These are phyloP conservation scores for Gulo gulo DNA, from an alignment of 2,113 vertebrate species.

Conservation along the genomic window DNA sequence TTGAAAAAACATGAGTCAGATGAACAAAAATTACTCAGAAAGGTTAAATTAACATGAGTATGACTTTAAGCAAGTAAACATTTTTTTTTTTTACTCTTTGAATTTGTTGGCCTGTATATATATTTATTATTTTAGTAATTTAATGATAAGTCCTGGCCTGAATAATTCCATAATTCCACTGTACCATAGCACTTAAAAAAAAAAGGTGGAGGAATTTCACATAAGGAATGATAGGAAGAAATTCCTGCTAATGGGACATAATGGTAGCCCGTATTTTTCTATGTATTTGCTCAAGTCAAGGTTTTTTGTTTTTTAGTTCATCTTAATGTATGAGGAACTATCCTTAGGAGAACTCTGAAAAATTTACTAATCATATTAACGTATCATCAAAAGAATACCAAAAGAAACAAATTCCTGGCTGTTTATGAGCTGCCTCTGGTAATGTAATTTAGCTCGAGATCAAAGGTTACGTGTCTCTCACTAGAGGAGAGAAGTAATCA, in stretches of 20 bases:
- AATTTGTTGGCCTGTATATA: background rate
- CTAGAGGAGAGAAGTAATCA: constrained; percentile 6
- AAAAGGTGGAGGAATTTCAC: background rate
- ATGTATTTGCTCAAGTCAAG: background rate
- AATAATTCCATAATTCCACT: background rate
- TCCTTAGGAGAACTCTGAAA: constrained; percentile 15
- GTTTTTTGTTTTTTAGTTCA: background rate
- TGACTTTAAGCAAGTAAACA: background rate
- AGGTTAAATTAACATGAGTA: background rate
- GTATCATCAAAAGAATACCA: constrained; percentile 15
- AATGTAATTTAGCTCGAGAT: constrained; percentile 48
- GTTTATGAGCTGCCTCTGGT: background rate
- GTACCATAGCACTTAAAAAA: background rate
- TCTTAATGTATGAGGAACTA: background rate
- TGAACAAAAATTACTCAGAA: background rate
- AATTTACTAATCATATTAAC: constrained; percentile 38
- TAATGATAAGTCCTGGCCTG: background rate
- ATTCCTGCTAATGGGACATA: background rate
- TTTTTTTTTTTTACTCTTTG: background rate
- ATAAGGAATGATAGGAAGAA: background rate
- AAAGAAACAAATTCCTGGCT: constrained; percentile 24
- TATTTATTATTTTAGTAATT: background rate
- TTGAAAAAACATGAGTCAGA: background rate
- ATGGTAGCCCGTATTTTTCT: background rate
- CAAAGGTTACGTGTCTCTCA: constrained; percentile 60